A percentile compares a stretch with the other conserved stretches of the same genome.
Conservation (phyloP, 2,113 vertebrate species). For the Phycodurus eques region DNA sequence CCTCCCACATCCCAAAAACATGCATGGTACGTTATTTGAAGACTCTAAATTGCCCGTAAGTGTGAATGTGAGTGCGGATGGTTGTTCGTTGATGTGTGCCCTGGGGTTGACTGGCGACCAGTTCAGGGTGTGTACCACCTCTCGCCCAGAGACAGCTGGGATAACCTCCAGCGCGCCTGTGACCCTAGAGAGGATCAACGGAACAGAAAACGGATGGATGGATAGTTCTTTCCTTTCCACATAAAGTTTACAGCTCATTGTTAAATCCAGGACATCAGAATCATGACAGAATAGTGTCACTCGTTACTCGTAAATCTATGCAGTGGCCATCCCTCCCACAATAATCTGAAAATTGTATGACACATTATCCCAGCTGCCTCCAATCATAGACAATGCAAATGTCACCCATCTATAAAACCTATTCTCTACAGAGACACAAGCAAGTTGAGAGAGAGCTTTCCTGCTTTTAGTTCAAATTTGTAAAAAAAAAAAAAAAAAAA, state of each 20-base stretch:
- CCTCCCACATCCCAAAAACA: too few species aligned
- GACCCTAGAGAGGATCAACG: too few species aligned
- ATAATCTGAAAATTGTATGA: not conserved
- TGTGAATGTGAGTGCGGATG: too few species aligned
- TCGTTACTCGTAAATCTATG: not conserved
- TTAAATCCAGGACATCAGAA: not conserved
- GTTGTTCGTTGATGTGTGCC: too few species aligned
- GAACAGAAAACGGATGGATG: too few species aligned
- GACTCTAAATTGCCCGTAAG: too few species aligned
- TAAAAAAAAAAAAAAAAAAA: not conserved
- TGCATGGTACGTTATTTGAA: too few species aligned
- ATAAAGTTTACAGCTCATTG: not conserved
- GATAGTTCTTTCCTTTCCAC: not conserved
- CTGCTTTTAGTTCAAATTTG: not conserved
- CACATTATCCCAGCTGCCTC: not conserved
- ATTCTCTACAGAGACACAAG: not conserved
- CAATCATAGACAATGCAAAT: not conserved
- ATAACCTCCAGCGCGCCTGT: too few species aligned
- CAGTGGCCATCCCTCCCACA: not conserved
- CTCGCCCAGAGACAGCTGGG: too few species aligned
- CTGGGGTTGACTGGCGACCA: too few species aligned
- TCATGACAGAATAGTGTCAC: conserved; percentile 1
- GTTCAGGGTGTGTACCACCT: too few species aligned
- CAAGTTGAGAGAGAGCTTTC: not conserved
- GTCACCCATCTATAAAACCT: not conserved